Conservation (phyloP, 2,113 vertebrate genomes). For the Neogale vison region DNA sequence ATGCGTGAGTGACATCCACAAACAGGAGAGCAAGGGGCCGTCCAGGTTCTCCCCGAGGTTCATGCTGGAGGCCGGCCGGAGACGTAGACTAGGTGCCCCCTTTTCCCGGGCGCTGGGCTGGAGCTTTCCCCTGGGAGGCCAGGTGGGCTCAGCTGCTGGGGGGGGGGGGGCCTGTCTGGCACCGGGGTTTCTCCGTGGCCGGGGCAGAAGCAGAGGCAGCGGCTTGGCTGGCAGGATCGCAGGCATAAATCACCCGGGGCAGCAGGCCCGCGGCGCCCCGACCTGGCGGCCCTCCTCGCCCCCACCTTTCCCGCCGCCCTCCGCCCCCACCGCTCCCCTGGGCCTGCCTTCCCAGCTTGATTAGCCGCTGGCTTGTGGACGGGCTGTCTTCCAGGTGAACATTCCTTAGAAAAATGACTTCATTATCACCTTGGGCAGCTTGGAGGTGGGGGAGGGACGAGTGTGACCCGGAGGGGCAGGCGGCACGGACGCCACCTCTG, state of each 20-base stretch:
- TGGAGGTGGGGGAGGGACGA: background rate
- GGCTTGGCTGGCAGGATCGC: rapidly evolving
- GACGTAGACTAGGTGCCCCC: background rate
- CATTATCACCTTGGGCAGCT: conserved; percentile 54
- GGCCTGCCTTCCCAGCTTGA: background rate
- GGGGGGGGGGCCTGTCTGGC: rapidly evolving
- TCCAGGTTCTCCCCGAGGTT: background rate
- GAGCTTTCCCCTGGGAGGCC: background rate
- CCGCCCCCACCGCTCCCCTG: background rate
- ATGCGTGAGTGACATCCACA: background rate
- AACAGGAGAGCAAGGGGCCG: rapidly evolving
- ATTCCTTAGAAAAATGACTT: conserved; percentile 73
- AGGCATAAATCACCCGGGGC: background rate
- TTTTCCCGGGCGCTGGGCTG: no score
- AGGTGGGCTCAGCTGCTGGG: background rate
- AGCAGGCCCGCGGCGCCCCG: background rate
- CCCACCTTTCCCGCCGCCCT: background rate
- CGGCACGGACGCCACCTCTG: background rate
- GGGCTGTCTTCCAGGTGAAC: conserved; percentile 56
- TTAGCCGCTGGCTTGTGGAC: background rate
- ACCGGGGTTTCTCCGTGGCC: rapidly evolving
- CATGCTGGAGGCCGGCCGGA: background rate
- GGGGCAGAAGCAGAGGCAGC: rapidly evolving
- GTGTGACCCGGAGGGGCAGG: background rate
- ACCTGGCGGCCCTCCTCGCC: background rate